These are phyloP conservation scores for Todus mexicanus DNA, from an alignment of 2,797 vertebrate species.

Conservation along the genomic window DNA sequence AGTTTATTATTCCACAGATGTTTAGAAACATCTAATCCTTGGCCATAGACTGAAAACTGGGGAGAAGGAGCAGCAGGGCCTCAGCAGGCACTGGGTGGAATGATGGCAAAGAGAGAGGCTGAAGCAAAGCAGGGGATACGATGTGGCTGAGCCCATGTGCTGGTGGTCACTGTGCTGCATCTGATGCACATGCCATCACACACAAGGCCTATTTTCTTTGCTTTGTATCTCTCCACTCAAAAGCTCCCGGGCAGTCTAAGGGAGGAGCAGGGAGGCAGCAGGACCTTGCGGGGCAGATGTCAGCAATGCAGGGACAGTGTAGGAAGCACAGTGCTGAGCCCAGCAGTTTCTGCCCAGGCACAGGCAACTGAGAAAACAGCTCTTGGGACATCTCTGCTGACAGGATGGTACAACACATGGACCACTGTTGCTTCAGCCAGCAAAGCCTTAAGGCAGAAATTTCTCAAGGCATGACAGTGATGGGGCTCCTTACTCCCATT, in stretches of 20 bases:
- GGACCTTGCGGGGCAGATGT: background rate
- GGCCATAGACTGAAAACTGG: background rate
- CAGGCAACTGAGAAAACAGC: background rate
- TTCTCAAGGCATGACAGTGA: background rate
- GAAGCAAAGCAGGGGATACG: background rate
- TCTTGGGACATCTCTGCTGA: background rate
- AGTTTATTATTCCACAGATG: background rate
- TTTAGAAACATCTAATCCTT: background rate
- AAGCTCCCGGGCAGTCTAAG: background rate
- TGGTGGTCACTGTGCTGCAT: background rate
- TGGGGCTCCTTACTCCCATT: background rate
- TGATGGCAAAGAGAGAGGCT: background rate
- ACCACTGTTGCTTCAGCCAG: background rate
- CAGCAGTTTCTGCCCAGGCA: background rate
- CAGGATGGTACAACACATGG: background rate
- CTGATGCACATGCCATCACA: background rate
- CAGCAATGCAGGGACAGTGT: background rate
- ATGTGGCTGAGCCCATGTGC: rapidly evolving
- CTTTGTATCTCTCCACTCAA: background rate
- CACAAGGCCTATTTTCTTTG: background rate
- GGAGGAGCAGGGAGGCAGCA: background rate
- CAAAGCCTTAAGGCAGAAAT: background rate
- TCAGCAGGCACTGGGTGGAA: background rate
- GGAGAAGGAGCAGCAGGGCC: background rate
- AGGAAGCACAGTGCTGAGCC: background rate